phyloP scores from a whole-genome alignment of 2,888 invertebrate genomes.

The Thecocarcelia acutangulata region DNA sequence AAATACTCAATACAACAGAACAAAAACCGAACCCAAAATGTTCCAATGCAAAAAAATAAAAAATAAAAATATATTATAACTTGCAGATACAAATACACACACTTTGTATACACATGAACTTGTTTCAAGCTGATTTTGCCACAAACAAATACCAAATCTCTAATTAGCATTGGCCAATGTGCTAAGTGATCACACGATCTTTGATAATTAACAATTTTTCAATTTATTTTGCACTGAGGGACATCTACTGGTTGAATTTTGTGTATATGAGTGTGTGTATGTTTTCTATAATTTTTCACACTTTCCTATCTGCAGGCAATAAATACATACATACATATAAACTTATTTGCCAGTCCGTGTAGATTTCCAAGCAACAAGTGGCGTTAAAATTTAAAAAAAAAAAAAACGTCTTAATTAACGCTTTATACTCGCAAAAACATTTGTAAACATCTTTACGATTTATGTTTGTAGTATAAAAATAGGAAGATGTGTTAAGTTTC shows the following conservation, averaged over 20 bases:
- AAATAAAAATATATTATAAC: no score
- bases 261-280: not conserved
- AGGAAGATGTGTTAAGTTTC: constrained; percentile 1
- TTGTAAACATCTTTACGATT: not conserved
- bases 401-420: constrained; percentile 26
- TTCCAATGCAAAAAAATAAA: no score
- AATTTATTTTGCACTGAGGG: constrained; percentile 34
- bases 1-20: no score
- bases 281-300: constrained; percentile 25
- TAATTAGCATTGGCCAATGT: constrained; percentile 74
- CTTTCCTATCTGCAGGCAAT: constrained; percentile 29
- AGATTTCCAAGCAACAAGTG: constrained; percentile 16
- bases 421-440: not conserved
- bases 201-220: constrained; percentile 72
- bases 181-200: constrained; percentile 80
- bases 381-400: constrained; percentile 33
- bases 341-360: not conserved
- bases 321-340: not conserved
- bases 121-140: not conserved
- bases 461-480: no score
- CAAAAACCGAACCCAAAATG: no score
- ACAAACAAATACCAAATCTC: constrained; percentile 18
- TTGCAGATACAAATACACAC: not conserved
- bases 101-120: not conserved
- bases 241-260: not conserved